Evolutionary conservation across 2,888 invertebrate species (phyloP).

Genomic region (Xanthorhoe designata): DNA sequence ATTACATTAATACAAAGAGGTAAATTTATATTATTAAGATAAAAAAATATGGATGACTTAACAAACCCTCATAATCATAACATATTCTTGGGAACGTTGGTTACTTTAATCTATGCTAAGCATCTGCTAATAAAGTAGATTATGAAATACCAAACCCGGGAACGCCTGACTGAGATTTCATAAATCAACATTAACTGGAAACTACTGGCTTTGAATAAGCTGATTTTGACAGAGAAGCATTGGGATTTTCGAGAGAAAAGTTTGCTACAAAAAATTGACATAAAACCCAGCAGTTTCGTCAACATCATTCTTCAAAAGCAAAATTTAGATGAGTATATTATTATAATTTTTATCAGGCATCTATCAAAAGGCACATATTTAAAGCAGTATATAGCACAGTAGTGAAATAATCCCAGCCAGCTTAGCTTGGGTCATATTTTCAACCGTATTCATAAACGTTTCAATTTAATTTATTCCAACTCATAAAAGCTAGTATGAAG

Average conservation of each 20-base stretch:
- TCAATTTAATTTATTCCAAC: slow-evolving; percentile 30
- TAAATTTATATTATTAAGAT: no score
- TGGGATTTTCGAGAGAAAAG: neutral
- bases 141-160: slow-evolving; percentile 38
- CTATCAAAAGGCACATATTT: slow-evolving; percentile 10
- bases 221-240: slow-evolving; percentile 5
- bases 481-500: slow-evolving; percentile 24
- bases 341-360: neutral
- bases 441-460: slow-evolving; percentile 24
- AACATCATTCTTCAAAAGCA: neutral
- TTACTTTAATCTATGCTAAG: slow-evolving; percentile 43
- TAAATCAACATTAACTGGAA: slow-evolving; percentile 37
- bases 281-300: neutral
- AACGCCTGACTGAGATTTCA: slow-evolving; percentile 40
- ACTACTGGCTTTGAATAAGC: slow-evolving; percentile 2
- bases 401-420: slow-evolving; percentile 22
- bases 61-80: neutral
- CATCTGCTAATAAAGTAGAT: slow-evolving; percentile 45
- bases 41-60: no score
- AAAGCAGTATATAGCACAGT: neutral
- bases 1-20: no score
- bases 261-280: neutral
- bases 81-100: slow-evolving; percentile 13
- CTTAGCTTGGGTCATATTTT: slow-evolving; percentile 30
- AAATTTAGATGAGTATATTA: neutral